phyloP scores from a whole-genome alignment of 2,113 vertebrate species.

The Elephas maximus region DNA sequence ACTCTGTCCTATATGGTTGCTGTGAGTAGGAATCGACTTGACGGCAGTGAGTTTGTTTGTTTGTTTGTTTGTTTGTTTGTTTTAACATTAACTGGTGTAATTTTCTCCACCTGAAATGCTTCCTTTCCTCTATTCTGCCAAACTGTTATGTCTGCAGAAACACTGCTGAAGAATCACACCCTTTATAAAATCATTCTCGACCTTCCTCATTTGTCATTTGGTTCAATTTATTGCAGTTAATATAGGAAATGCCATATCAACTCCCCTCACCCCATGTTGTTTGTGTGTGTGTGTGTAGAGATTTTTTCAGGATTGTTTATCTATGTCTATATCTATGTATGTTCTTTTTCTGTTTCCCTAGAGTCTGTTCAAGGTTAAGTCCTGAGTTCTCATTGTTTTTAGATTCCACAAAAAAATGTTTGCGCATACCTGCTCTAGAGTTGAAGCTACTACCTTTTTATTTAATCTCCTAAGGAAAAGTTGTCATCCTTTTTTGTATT shows the following conservation, averaged over 20 bases:
- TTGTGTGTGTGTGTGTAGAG: not conserved
- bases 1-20: too few relatives aligned
- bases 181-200: conserved; percentile 30
- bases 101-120: not conserved
- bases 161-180: not conserved
- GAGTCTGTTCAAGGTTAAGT: not conserved
- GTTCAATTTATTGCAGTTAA: not conserved
- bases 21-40: too few relatives aligned
- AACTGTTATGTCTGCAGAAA: not conserved
- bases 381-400: not conserved
- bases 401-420: not conserved
- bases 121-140: not conserved
- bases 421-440: not conserved
- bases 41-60: too few relatives aligned
- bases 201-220: not conserved
- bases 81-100: not conserved
- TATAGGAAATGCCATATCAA: not conserved
- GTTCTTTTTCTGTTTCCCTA: not conserved
- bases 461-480: conserved; percentile 1
- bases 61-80: too few relatives aligned
- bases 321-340: not conserved
- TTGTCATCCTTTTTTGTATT: not conserved
- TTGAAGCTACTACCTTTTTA: not conserved
- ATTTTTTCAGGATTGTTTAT: not conserved
- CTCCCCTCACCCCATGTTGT: not conserved